These are phyloP conservation scores for Falco berigora DNA, from an alignment of 2,797 vertebrate species.

Conservation along the genomic window DNA sequence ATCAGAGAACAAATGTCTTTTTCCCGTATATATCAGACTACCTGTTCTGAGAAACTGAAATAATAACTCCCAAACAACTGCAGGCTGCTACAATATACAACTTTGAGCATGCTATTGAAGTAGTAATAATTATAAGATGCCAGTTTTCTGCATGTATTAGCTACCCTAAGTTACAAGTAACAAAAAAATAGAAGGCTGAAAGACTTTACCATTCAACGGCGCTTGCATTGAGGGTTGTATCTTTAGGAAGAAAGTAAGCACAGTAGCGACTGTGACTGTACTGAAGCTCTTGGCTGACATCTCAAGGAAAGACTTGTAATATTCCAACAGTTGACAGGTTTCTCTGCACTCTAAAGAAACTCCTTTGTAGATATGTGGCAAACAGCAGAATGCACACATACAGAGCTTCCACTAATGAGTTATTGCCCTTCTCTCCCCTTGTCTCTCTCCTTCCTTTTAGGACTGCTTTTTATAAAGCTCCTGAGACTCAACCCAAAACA, in stretches of 20 bases:
- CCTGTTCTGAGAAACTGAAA: not conserved
- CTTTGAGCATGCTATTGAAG: not conserved
- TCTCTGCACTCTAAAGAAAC: not conserved
- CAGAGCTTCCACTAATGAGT: not conserved
- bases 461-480: constrained; percentile 55
- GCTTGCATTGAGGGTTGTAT: constrained; percentile 26
- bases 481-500: constrained; percentile 50
- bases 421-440: not conserved
- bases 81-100: not conserved
- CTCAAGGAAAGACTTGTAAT: constrained; percentile 6
- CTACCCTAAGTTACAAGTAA: not conserved
- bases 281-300: constrained; percentile 61
- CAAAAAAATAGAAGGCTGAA: not conserved
- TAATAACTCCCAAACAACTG: not conserved
- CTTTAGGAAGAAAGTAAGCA: constrained; percentile 47
- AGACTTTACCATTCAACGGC: constrained; percentile 69
- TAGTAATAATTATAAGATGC: not conserved
- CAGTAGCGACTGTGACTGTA: not conserved
- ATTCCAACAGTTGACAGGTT: not conserved
- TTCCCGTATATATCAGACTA: not conserved
- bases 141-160: not conserved
- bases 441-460: not conserved
- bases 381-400: not conserved
- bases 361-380: not conserved
- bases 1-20: not conserved